A percentile compares a stretch with the other conserved stretches of the same genome.
These are phyloP conservation scores for Ochropleura leucogaster DNA, from an alignment of 2,888 invertebrate genomes.

Conservation along the genomic window DNA sequence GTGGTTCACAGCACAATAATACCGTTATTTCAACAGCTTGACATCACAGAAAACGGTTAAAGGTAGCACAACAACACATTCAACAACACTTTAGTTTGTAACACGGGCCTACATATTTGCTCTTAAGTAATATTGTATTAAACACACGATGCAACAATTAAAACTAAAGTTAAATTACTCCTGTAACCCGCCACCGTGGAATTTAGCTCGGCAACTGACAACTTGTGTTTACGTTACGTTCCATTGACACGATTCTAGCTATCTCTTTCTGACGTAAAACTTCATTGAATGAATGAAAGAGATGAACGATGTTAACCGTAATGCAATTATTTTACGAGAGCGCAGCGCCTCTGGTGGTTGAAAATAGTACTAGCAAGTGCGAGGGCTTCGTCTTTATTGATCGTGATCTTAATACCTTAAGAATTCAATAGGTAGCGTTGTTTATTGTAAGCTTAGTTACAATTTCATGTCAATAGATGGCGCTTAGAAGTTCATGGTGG, in stretches of 20 bases:
- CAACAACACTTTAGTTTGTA: conserved; percentile 53
- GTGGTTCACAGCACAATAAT: conserved; percentile 71
- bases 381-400: conserved; percentile 62
- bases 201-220: conserved; percentile 81
- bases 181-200: conserved; percentile 76
- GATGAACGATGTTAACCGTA: conserved; percentile 63
- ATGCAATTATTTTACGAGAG: conserved; percentile 62
- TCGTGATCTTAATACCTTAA: conserved; percentile 24
- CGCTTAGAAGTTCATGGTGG: conserved; percentile 20
- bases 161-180: conserved; percentile 57
- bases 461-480: conserved; percentile 62
- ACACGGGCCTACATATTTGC: conserved; percentile 61
- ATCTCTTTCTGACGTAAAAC: conserved; percentile 68
- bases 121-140: conserved; percentile 54
- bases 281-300: conserved; percentile 55
- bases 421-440: conserved; percentile 49
- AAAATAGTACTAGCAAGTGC: conserved; percentile 56
- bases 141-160: conserved; percentile 46
- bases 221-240: conserved; percentile 84
- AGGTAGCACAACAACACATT: conserved; percentile 55
- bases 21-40: conserved; percentile 81
- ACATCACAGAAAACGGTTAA: conserved; percentile 69
- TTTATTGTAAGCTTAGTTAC: not conserved
- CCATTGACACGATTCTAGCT: conserved; percentile 74
- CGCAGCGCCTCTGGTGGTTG: conserved; percentile 56